phyloP scores from a whole-genome alignment of 2,113 vertebrate genomes.

The Pachycephala philippinensis region DNA sequence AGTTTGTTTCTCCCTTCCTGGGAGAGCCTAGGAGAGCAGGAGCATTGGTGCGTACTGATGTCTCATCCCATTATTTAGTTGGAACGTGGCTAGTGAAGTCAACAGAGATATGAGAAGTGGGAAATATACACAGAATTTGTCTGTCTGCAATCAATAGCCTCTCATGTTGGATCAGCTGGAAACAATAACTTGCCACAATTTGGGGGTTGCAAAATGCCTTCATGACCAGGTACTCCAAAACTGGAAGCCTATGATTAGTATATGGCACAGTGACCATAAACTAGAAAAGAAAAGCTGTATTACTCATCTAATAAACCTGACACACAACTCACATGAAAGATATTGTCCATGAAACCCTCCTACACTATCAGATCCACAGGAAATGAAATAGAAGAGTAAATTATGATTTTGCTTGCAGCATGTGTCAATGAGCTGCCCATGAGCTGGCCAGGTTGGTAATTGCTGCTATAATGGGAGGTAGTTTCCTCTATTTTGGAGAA shows the following conservation, averaged over 20 bases:
- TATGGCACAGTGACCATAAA: background rate
- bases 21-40: background rate
- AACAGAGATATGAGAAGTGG: background rate
- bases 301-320: background rate
- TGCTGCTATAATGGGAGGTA: background rate
- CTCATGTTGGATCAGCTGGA: background rate
- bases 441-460: background rate
- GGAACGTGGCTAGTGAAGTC: background rate
- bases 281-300: background rate
- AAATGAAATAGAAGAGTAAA: background rate
- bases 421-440: background rate
- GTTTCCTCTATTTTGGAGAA: background rate
- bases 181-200: background rate
- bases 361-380: background rate
- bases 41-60: background rate
- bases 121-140: background rate
- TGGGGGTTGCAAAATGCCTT: background rate
- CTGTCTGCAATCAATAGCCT: background rate
- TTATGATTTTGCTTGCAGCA: background rate
- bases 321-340: background rate
- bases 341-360: background rate
- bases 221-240: background rate
- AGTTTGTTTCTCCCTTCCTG: background rate
- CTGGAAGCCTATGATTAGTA: background rate
- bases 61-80: background rate